These are phyloP conservation scores for Elephantulus edwardii DNA, from an alignment of 2,113 vertebrate genomes.

Conservation along the genomic window DNA sequence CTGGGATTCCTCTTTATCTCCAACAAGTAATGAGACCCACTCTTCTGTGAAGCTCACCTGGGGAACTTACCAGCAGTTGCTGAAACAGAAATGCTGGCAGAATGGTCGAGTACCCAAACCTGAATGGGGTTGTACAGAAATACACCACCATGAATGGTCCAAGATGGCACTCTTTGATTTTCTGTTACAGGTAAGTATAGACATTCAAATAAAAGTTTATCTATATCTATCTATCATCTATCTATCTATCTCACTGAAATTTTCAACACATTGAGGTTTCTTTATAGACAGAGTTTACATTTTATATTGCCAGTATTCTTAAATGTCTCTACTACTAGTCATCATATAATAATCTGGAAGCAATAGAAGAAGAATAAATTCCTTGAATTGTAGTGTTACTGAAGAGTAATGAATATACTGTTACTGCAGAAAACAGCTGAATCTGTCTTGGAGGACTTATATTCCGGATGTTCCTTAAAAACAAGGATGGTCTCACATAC, in stretches of 20 bases:
- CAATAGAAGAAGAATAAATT: too few relatives aligned
- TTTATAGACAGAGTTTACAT: neutral
- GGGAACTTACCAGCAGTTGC: slow-evolving; percentile 89
- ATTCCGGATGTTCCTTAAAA: too few relatives aligned
- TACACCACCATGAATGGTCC: slow-evolving; percentile 96
- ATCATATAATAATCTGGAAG: neutral
- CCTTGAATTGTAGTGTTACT: too few relatives aligned
- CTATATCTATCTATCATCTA: too few relatives aligned
- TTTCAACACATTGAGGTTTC: neutral
- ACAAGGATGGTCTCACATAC: too few relatives aligned
- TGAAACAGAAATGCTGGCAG: slow-evolving; percentile 93
- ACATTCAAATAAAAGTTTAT: neutral
- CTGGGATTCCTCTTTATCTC: slow-evolving; percentile 90
- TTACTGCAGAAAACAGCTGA: too few relatives aligned
- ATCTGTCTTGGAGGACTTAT: too few relatives aligned
- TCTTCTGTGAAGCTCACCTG: slow-evolving; percentile 89
- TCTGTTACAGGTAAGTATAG: slow-evolving; percentile 91
- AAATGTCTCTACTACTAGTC: neutral
- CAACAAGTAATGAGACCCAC: slow-evolving; percentile 83
- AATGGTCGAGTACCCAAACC: slow-evolving; percentile 88
- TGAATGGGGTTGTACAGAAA: slow-evolving; percentile 88
- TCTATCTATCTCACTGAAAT: too few relatives aligned
- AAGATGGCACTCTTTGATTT: slow-evolving; percentile 97
- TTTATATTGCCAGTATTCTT: neutral
- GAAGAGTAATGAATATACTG: too few relatives aligned